phyloP scores from a whole-genome alignment of 2,113 vertebrate species.

The Gymnorhina tibicen region DNA sequence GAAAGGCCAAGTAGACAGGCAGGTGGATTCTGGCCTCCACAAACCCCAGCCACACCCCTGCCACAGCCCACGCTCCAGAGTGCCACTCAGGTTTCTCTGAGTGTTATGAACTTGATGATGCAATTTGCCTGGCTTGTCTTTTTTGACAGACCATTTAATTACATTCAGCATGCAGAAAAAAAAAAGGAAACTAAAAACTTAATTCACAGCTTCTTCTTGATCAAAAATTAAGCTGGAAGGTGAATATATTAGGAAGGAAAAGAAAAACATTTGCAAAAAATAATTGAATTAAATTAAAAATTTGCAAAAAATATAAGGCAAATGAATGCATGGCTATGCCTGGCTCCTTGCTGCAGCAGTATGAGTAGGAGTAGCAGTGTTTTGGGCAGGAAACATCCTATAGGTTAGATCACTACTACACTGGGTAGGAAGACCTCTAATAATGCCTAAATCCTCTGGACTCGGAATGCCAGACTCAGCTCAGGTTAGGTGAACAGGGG shows the following conservation, averaged over 20 bases:
- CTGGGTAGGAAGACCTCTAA: background rate
- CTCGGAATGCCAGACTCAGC: background rate
- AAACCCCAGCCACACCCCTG: background rate
- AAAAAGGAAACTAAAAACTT: background rate
- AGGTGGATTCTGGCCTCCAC: background rate
- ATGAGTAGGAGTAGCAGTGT: background rate
- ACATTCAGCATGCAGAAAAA: background rate
- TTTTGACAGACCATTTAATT: background rate
- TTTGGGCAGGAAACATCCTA: background rate
- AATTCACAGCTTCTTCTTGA: background rate
- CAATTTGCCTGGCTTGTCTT: background rate
- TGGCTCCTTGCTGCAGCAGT: background rate
- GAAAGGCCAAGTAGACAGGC: background rate
- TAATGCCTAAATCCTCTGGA: background rate
- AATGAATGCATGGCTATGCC: background rate
- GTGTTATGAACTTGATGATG: background rate
- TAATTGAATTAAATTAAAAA: background rate
- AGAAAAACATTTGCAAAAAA: background rate
- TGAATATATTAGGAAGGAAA: background rate
- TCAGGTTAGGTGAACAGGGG: background rate
- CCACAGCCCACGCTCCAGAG: background rate
- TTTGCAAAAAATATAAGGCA: background rate
- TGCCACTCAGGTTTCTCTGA: background rate
- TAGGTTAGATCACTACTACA: background rate
- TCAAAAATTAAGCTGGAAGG: background rate